phyloP scores from a whole-genome alignment of 1,140 invertebrate genomes.

The Musca vetustissima region DNA sequence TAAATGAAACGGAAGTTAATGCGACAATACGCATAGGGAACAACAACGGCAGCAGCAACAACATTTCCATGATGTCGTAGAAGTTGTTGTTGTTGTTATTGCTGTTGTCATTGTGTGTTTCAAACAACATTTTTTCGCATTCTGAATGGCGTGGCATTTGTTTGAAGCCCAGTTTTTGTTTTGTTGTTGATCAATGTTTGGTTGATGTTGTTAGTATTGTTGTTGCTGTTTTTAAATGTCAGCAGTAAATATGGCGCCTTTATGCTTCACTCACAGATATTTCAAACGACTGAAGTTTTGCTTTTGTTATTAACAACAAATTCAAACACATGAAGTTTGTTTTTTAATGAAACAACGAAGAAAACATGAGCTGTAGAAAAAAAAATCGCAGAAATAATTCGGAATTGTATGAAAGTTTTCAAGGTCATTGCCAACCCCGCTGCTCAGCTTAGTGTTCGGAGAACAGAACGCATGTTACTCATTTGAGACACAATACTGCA shows the following conservation, averaged over 20 bases:
- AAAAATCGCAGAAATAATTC: neutral
- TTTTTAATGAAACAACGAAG: neutral
- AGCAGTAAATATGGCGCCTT: constrained; percentile 13
- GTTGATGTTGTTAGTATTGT: too few relatives aligned
- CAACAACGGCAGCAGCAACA: constrained; percentile 5
- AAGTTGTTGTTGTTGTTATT: too few relatives aligned
- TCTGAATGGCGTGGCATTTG: constrained; percentile 9
- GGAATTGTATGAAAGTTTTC: constrained; percentile 5
- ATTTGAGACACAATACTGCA: too few relatives aligned
- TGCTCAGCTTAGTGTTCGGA: too few relatives aligned
- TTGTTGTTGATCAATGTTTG: too few relatives aligned
- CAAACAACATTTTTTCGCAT: neutral
- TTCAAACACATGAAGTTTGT: neutral
- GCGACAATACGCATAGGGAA: neutral
- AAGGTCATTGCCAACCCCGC: constrained; percentile 1
- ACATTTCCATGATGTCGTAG: neutral
- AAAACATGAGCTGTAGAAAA: neutral
- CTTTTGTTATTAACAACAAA: neutral
- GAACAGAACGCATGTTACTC: too few relatives aligned
- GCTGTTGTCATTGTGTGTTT: constrained; percentile 14
- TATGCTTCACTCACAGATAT: neutral
- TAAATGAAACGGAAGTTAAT: neutral
- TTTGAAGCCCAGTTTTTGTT: neutral
- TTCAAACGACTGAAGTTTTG: neutral
- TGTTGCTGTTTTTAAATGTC: neutral